Conservation (phyloP, 2,888 invertebrate genomes). For the Morpho helenor region DNA sequence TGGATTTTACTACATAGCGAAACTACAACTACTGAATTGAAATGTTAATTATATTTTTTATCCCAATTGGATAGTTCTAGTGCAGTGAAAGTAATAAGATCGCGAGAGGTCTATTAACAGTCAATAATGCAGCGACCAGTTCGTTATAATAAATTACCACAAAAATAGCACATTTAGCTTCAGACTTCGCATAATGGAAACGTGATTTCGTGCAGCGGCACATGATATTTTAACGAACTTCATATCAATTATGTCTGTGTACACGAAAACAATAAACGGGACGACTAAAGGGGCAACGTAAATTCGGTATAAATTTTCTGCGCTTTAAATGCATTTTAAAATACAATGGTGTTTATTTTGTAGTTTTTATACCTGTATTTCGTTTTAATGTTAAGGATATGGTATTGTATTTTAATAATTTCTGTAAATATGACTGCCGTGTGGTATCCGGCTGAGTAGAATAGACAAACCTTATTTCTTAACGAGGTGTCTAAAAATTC, state of each 20-base stretch:
- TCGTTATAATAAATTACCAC: constrained; percentile 20
- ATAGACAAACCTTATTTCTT: no score
- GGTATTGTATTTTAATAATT: no score
- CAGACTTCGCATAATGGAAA: constrained; percentile 5
- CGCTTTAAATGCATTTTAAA: not conserved
- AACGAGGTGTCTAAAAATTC: no score
- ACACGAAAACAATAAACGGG: constrained; percentile 1
- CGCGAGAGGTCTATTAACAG: constrained; percentile 6
- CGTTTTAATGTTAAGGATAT: no score
- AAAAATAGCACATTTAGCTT: constrained; percentile 8
- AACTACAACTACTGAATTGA: no score
- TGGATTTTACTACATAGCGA: no score
- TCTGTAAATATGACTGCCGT: no score
- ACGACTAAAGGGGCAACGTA: constrained; percentile 1
- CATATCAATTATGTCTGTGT: constrained; percentile 1
- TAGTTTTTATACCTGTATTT: no score
- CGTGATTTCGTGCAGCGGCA: constrained; percentile 1
- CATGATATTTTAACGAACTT: constrained; percentile 1
- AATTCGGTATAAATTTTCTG: not conserved
- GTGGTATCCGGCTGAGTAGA: no score
- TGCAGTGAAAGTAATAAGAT: constrained; percentile 4
- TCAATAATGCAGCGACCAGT: constrained; percentile 13
- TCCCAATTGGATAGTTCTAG: not conserved
- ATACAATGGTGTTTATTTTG: not conserved
- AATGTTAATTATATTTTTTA: no score